These are phyloP conservation scores for Psammodynastes pulverulentus DNA, from an alignment of 2,113 vertebrate species.

Conservation along the genomic window DNA sequence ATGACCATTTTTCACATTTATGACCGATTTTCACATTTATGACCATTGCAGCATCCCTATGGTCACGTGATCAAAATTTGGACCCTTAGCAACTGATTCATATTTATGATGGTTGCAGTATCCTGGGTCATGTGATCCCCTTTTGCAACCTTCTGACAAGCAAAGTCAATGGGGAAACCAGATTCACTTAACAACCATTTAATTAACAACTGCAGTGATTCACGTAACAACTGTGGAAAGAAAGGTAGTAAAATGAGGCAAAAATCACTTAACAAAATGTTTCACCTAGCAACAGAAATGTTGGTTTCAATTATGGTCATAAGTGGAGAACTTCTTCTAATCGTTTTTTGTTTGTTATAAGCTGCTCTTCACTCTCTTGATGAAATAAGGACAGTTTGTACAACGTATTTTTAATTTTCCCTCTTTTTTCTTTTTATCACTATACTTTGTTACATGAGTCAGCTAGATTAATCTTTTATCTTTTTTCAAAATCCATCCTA, in stretches of 20 bases:
- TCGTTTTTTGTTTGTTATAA: background rate
- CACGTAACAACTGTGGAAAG: background rate
- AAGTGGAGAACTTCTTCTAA: too few species aligned
- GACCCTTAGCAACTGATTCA: background rate
- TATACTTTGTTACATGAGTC: background rate
- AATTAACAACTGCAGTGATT: background rate
- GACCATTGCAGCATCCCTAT: background rate
- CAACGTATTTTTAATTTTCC: slow-evolving; percentile 37
- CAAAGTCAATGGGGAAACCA: background rate
- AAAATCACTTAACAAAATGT: too few species aligned
- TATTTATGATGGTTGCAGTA: background rate
- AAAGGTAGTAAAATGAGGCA: too few species aligned
- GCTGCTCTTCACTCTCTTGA: background rate
- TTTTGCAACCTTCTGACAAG: background rate
- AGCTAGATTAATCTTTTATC: background rate
- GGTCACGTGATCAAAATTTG: background rate
- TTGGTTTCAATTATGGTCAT: too few species aligned
- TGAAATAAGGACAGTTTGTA: background rate
- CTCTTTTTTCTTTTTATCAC: slow-evolving; percentile 1
- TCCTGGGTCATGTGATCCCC: background rate
- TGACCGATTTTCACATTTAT: too few species aligned
- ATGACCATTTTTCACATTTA: too few species aligned
- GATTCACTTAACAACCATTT: background rate
- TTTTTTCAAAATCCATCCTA: background rate
- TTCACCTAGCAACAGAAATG: too few species aligned